phyloP scores from a whole-genome alignment of 2,888 invertebrate species.

The Therioaphis trifolii region DNA sequence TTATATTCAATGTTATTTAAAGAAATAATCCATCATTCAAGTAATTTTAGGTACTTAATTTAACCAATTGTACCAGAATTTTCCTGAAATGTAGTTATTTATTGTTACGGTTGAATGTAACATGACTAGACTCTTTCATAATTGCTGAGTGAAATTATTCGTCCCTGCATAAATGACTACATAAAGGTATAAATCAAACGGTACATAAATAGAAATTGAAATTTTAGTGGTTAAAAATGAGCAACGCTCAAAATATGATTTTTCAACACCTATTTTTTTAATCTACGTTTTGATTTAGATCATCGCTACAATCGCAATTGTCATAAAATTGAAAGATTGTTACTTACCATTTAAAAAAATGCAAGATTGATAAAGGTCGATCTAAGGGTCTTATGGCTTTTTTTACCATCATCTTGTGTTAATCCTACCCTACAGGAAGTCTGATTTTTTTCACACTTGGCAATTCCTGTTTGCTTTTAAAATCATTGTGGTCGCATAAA shows the following conservation, averaged over 20 bases:
- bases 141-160: conserved; percentile 19
- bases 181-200: neutral
- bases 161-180: neutral
- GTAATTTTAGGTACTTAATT: conserved; percentile 10
- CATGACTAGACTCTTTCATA: neutral
- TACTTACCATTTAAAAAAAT: conserved; percentile 16
- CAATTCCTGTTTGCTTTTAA: conserved; percentile 31
- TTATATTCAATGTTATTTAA: too few relatives aligned
- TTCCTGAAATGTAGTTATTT: neutral
- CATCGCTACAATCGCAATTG: conserved; percentile 33
- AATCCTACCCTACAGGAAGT: conserved; percentile 43
- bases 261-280: conserved; percentile 35
- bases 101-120: conserved; percentile 34
- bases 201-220: conserved; percentile 2
- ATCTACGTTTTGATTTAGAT: conserved; percentile 29
- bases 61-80: conserved; percentile 15
- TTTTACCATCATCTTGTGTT: neutral
- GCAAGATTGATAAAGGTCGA: conserved; percentile 45
- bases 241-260: neutral
- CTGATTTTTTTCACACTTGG: conserved; percentile 29
- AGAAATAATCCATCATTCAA: conserved; percentile 39
- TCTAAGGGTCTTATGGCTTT: conserved; percentile 4
- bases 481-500: conserved; percentile 44
- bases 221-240: conserved; percentile 23
- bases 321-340: neutral